Percentiles rank a stretch among this genome's conserved stretches.
phyloP scores from a whole-genome alignment of 2,888 invertebrate genomes.

The Sesamia inferens region DNA sequence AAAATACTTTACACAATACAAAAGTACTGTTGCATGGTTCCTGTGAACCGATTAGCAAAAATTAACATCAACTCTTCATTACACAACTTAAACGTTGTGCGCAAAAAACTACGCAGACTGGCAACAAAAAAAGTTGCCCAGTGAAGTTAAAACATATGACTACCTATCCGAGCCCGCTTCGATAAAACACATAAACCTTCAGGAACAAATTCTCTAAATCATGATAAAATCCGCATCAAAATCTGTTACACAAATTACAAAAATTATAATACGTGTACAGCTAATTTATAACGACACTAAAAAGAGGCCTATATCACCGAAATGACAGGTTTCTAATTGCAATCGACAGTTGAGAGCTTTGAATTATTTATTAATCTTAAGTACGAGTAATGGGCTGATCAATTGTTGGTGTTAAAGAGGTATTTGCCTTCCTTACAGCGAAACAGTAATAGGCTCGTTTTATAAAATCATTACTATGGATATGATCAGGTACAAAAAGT shows the following conservation, averaged over 20 bases:
- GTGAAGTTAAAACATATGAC: not conserved
- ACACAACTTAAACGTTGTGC: constrained; percentile 29
- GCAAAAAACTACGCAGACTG: constrained; percentile 14
- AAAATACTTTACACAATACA: constrained; percentile 45
- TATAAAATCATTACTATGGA: not conserved
- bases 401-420: not conserved
- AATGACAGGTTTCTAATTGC: constrained; percentile 34
- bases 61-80: constrained; percentile 53
- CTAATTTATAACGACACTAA: constrained; percentile 33
- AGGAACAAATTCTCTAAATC: not conserved
- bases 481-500: constrained; percentile 20
- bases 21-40: constrained; percentile 51
- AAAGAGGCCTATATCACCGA: constrained; percentile 3
- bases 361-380: constrained; percentile 24
- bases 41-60: constrained; percentile 50
- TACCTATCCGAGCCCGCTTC: not conserved
- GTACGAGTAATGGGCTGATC: constrained; percentile 1
- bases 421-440: not conserved
- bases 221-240: not conserved
- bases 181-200: not conserved
- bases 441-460: not conserved
- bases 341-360: constrained; percentile 14
- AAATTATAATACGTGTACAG: not conserved
- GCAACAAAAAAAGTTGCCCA: constrained; percentile 36
- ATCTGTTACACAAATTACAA: not conserved